Conservation (phyloP, 2,113 vertebrate genomes). For the Gavialis gangeticus region DNA sequence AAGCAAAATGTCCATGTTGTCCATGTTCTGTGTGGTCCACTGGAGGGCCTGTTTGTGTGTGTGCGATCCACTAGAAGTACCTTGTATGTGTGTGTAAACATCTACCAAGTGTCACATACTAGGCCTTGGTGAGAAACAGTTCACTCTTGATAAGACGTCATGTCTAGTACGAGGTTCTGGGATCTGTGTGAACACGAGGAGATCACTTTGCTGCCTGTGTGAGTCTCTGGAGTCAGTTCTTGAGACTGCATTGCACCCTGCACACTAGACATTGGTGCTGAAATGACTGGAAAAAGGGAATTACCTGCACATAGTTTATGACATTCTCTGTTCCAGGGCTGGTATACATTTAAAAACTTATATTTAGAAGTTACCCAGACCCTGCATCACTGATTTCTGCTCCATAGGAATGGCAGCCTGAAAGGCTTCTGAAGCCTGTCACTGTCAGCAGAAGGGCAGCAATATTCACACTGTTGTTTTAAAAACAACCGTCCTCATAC, state of each 20-base stretch:
- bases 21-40: too few relatives aligned
- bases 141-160: not conserved
- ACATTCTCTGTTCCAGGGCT: constrained; percentile 32
- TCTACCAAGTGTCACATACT: too few relatives aligned
- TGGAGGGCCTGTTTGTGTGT: too few relatives aligned
- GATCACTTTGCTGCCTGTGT: not conserved
- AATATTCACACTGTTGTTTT: not conserved
- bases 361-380: not conserved
- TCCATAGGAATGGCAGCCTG: not conserved
- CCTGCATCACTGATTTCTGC: not conserved
- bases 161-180: not conserved
- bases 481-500: not conserved
- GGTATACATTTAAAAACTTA: not conserved
- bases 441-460: not conserved
- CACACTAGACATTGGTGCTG: not conserved
- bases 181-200: not conserved
- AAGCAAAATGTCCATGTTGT: not conserved
- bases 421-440: not conserved
- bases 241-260: not conserved
- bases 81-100: too few relatives aligned
- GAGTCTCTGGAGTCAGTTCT: not conserved
- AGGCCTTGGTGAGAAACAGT: rapidly evolving
- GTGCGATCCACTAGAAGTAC: too few relatives aligned
- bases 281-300: not conserved
- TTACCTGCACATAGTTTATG: not conserved